These are phyloP conservation scores for Drosophila ohnishii DNA, from an alignment of 1,140 invertebrate genomes.

Conservation along the genomic window DNA sequence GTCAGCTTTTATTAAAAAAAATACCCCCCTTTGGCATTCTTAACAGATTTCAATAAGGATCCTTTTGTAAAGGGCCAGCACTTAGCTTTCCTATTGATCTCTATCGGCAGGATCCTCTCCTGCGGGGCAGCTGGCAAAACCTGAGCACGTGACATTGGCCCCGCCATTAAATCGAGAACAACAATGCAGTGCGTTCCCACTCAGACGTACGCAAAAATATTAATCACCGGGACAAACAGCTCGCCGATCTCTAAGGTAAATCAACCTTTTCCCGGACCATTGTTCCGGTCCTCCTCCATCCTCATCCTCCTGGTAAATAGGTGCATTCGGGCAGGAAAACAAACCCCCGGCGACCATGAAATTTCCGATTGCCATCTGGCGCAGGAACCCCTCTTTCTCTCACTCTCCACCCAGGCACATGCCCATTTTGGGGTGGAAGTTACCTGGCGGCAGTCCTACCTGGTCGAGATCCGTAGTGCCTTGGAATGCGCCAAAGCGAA, in stretches of 20 bases:
- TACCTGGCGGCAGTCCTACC: constrained; percentile 54
- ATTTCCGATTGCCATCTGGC: constrained; percentile 60
- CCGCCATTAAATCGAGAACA: constrained; percentile 24
- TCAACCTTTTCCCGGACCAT: constrained; percentile 57
- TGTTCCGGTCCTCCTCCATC: constrained; percentile 35
- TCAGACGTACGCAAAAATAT: constrained; percentile 50
- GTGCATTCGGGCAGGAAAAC: constrained; percentile 46
- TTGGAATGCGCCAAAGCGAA: constrained; percentile 75
- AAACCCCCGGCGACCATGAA: constrained; percentile 69
- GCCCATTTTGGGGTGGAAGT: constrained; percentile 48
- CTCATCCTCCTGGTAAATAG: constrained; percentile 38
- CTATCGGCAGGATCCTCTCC: constrained; percentile 16
- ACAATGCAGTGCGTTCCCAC: constrained; percentile 34
- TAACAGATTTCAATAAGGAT: not conserved
- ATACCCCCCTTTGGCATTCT: not conserved
- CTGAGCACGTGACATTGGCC: constrained; percentile 51
- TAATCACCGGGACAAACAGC: constrained; percentile 63
- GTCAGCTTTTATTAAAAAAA: not conserved
- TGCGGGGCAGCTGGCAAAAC: constrained; percentile 23
- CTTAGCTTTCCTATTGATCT: constrained; percentile 31
- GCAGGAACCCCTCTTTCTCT: constrained; percentile 8
- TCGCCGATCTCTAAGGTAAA: constrained; percentile 52
- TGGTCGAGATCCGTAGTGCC: constrained; percentile 37
- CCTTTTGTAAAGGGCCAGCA: not conserved
- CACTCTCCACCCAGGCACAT: constrained; percentile 53